These are phyloP conservation scores for Chironomus tentans DNA, from an alignment of 2,888 invertebrate species.

Conservation along the genomic window DNA sequence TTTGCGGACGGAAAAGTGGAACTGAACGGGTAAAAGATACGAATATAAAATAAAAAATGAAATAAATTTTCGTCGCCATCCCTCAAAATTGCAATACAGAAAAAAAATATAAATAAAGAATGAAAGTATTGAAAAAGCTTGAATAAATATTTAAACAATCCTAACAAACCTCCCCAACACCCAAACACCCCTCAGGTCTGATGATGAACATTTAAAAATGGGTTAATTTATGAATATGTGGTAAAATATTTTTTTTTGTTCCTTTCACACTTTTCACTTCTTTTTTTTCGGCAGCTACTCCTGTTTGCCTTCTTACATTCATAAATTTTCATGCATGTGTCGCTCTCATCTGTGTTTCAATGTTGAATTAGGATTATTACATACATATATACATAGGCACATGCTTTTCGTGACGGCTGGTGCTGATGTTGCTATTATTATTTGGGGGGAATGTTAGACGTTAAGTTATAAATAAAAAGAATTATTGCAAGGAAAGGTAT, in stretches of 20 bases:
- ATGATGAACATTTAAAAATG: conserved; percentile 1
- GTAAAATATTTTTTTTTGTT: background rate
- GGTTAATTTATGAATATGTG: conserved; percentile 18
- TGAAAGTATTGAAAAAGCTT: background rate
- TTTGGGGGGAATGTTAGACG: background rate
- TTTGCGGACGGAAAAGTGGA: background rate
- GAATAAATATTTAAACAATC: conserved; percentile 11
- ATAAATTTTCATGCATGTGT: background rate
- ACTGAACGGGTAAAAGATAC: background rate
- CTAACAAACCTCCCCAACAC: background rate
- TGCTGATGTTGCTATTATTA: background rate
- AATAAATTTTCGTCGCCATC: background rate
- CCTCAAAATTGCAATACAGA: background rate
- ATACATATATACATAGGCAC: background rate
- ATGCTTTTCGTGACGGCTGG: background rate
- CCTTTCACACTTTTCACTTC: background rate
- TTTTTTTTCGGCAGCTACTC: background rate
- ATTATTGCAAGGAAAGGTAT: too few relatives aligned
- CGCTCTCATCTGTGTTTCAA: background rate
- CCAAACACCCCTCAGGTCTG: background rate
- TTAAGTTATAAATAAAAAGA: too few relatives aligned
- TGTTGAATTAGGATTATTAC: conserved; percentile 14
- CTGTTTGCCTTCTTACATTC: background rate
- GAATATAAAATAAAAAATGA: background rate
- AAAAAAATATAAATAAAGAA: background rate